Base-by-base conservation (phyloP, 2,113 vertebrate genomes). In the Lethenteron camtschaticum region DNA sequence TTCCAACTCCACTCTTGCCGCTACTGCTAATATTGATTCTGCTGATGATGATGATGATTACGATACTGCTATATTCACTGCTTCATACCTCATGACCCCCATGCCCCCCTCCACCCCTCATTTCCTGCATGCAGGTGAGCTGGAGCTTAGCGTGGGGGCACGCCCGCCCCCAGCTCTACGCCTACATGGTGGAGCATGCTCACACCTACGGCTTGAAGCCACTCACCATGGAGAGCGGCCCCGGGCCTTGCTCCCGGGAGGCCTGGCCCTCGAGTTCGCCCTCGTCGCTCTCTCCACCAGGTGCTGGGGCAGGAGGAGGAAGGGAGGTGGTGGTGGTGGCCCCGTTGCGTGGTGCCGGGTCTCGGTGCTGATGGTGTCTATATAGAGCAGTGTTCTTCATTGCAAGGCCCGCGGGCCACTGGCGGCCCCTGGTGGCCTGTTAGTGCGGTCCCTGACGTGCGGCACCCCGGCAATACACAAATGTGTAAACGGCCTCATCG, bases 191-290 rank as follows among this genome's bases (percentile, higher is more conserved):
- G 0, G 94, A 99, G 79, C 94, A 99, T 0, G 87, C 94, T 73
- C 85, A 83, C 74, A 88, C 85, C 63, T 99, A 99, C 56, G 82
- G 85, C 76, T 94, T 97, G 90, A 99, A 97, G 77, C 92, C 92
- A 0, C 68, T 99, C 3, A 85, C 90, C 56, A 96, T 99, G 89
- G 76, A 55, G 0, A 66, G 78, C 74, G 70, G 24, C 0, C 85
- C 87, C 70, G 80, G 66, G 76, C 89, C 88, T 72, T 84, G 83
- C 24, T 71, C 76, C 79, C 81, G 0, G 81, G 81, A 72, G 75
- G 79, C 0, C 91, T 96, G 68, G 81, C 88, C 71, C 89, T 92
- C 0, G 92, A 99, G 56, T 99, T 96, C 1, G 91, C 90, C 0
- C 79, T 97, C 68, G 92, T 99, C 72, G 87, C 89, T 1, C 81